These are phyloP conservation scores for Macrobrachium nipponense DNA, from an alignment of 1,140 invertebrate species.

Conservation along the genomic window DNA sequence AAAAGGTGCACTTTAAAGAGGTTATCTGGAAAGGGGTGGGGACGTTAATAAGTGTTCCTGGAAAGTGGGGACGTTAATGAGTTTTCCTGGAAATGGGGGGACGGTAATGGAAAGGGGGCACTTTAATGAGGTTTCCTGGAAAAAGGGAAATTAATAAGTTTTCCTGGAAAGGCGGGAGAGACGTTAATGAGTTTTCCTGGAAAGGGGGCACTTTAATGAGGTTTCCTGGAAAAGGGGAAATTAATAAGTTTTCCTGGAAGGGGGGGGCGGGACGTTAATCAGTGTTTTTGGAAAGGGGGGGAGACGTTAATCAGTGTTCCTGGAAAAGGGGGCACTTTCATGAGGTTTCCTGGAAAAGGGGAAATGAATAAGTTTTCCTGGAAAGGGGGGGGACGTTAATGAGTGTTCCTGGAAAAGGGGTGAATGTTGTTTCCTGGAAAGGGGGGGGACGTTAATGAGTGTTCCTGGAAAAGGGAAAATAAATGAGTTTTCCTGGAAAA, in stretches of 20 bases:
- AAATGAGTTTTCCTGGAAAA: too few relatives aligned
- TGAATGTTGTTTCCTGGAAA: too few relatives aligned
- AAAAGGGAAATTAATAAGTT: not conserved
- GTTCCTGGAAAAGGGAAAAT: too few relatives aligned
- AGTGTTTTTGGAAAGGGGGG: not conserved
- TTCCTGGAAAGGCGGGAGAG: not conserved
- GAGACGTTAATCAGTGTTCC: not conserved
- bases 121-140: not conserved
- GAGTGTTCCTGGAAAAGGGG: too few relatives aligned
- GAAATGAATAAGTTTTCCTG: too few relatives aligned
- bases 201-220: too few relatives aligned
- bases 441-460: too few relatives aligned
- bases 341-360: not conserved
- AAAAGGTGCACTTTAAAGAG: too few relatives aligned
- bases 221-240: conserved; percentile 29
- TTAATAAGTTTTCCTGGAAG: not conserved
- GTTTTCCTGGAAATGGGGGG: conserved; percentile 39
- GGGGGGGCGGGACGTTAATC: not conserved
- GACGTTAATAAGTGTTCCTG: not conserved
- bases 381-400: too few relatives aligned
- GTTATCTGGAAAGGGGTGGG: not conserved
- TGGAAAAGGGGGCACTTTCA: too few relatives aligned
- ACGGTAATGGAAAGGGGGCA: too few relatives aligned
- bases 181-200: not conserved
- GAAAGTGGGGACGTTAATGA: too few relatives aligned